These are phyloP conservation scores for Epinotia ramella DNA, from an alignment of 2,888 invertebrate genomes.

Conservation along the genomic window DNA sequence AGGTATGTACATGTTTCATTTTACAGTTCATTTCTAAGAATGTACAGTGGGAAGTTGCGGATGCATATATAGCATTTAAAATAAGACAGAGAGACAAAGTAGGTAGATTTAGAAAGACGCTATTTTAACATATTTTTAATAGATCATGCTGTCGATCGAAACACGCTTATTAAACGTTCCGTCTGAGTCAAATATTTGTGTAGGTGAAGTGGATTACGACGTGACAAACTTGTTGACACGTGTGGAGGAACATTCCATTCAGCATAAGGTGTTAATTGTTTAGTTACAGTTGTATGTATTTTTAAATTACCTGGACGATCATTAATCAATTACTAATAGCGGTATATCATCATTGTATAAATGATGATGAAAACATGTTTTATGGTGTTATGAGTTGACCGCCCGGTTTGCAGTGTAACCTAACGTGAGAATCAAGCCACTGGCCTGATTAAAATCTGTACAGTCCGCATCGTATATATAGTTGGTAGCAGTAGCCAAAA, in stretches of 20 bases:
- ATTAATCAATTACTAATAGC: not conserved
- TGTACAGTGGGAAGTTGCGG: not conserved
- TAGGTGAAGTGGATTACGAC: no score
- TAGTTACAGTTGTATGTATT: not conserved
- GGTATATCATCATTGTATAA: not conserved
- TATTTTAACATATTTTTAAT: not conserved
- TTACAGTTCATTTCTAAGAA: not conserved
- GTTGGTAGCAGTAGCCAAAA: no score
- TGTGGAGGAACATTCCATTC: no score
- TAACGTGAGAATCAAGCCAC: no score
- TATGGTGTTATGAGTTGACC: not conserved
- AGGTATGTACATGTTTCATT: not conserved
- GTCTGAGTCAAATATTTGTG: not conserved
- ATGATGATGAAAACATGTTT: not conserved
- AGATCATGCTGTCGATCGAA: no score
- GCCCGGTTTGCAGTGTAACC: not conserved
- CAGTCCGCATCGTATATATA: no score
- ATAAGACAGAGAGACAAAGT: not conserved
- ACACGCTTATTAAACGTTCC: not conserved
- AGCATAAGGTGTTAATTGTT: no score
- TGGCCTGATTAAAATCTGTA: no score
- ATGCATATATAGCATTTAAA: not conserved
- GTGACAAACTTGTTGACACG: no score
- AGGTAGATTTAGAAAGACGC: not conserved
- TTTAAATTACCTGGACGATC: not conserved